These are phyloP conservation scores for Desmophyllum pertusum DNA, from an alignment of 92 coral and sea anemone genomes.

Conservation along the genomic window DNA sequence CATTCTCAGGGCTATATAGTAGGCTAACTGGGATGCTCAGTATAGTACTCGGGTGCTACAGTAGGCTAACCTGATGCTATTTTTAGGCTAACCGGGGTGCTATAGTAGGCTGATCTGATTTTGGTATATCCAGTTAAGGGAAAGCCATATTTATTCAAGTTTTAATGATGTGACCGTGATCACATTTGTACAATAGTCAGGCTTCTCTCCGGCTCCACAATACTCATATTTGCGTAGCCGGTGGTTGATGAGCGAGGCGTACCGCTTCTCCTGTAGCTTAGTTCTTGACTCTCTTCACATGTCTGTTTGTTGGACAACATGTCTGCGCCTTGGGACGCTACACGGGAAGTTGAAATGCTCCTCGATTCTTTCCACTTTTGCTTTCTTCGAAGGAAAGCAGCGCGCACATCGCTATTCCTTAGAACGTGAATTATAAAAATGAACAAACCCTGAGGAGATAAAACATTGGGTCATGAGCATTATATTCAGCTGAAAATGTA, in stretches of 20 bases:
- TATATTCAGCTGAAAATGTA: background rate
- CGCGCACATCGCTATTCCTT: slow-evolving; percentile 59
- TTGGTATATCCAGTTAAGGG: too few species aligned
- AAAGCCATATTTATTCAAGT: too few species aligned
- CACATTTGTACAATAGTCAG: background rate
- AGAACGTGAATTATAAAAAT: slow-evolving; percentile 55
- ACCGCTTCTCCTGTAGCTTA: background rate
- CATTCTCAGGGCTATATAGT: too few species aligned
- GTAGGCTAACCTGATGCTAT: too few species aligned
- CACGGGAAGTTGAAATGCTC: slow-evolving; percentile 5
- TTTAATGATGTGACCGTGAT: too few species aligned
- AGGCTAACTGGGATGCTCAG: too few species aligned
- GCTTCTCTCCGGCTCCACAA: background rate
- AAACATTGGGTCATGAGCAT: background rate
- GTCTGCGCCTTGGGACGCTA: background rate
- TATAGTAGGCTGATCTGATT: too few species aligned
- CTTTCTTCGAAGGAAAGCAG: slow-evolving; percentile 29
- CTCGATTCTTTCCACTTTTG: slow-evolving; percentile 20
- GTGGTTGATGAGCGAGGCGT: background rate
- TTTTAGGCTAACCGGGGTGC: too few species aligned
- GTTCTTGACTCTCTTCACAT: background rate
- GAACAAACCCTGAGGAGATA: slow-evolving; percentile 55
- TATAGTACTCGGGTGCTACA: too few species aligned
- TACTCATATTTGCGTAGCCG: background rate
- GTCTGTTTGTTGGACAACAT: background rate